Evolutionary conservation across 2,113 vertebrate species (phyloP).

Genomic region (Paramisgurnus dabryanus): DNA sequence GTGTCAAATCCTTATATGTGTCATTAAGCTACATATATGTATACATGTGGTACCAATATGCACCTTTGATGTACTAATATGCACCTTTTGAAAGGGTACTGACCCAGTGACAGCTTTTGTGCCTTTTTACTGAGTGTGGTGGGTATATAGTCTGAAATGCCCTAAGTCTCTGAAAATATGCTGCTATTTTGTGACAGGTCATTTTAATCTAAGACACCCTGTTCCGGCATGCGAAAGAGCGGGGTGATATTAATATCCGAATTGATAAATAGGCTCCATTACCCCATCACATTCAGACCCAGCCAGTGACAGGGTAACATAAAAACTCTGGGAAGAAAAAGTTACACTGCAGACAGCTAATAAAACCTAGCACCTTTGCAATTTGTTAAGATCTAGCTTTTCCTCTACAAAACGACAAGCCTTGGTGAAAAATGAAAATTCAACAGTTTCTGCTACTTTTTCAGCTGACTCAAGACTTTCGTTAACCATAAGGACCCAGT

Average conservation of each 20-base stretch:
- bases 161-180: slow-evolving; percentile 13
- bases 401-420: slow-evolving; percentile 33
- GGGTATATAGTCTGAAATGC: background rate
- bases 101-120: no score
- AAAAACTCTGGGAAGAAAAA: background rate
- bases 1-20: no score
- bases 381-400: slow-evolving; percentile 44
- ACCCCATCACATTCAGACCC: slow-evolving; percentile 47
- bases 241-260: slow-evolving; percentile 56
- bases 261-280: slow-evolving; percentile 55
- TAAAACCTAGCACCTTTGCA: slow-evolving; percentile 42
- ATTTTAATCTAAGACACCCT: slow-evolving; percentile 49
- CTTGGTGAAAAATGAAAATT: slow-evolving; percentile 34
- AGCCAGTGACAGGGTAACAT: slow-evolving; percentile 10
- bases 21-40: no score
- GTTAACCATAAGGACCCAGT: slow-evolving; percentile 16
- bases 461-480: slow-evolving; percentile 48
- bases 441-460: slow-evolving; percentile 45
- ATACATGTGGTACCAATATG: no score
- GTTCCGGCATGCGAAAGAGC: slow-evolving; percentile 37
- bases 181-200: slow-evolving; percentile 43
- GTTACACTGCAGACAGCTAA: slow-evolving; percentile 36
- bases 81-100: no score
- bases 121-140: background rate
- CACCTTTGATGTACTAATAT: no score